A percentile compares a stretch with the other conserved stretches of the same genome.
phyloP scores from a whole-genome alignment of 2,797 vertebrate species.

The Lithobates sylvaticus region DNA sequence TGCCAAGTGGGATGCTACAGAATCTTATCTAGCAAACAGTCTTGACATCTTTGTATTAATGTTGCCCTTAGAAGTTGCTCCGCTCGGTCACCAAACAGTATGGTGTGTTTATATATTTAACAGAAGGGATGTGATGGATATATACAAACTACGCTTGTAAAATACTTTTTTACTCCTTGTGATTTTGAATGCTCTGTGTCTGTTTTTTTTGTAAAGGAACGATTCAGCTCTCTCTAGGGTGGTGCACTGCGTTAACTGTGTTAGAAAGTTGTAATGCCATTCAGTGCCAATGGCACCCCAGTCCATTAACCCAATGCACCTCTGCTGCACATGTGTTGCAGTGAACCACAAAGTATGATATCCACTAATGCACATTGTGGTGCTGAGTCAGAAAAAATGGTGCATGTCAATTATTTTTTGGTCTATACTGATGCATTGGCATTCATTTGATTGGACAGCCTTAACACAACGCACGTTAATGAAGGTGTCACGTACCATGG shows the following conservation, averaged over 20 bases:
- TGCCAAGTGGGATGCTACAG: conserved; percentile 73
- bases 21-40: conserved; percentile 72
- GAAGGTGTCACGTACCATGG: too few species aligned
- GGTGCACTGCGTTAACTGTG: too few species aligned
- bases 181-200: too few species aligned
- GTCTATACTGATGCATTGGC: neutral
- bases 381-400: too few species aligned
- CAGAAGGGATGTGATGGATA: neutral
- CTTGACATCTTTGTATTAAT: conserved; percentile 64
- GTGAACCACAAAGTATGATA: too few species aligned
- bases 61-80: conserved; percentile 40
- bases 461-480: too few species aligned
- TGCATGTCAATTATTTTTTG: too few species aligned
- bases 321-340: neutral
- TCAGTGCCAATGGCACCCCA: neutral
- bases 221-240: too few species aligned
- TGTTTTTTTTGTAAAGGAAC: too few species aligned
- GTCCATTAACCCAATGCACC: neutral
- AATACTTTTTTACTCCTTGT: neutral
- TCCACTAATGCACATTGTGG: too few species aligned
- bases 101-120: neutral
- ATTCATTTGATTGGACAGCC: too few species aligned
- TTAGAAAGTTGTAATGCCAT: neutral
- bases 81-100: neutral
- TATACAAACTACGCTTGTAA: neutral